A percentile compares a stretch with the other conserved stretches of the same genome.
Evolutionary conservation across 2,113 vertebrate species (phyloP).

Genomic region (Rostratula benghalensis): DNA sequence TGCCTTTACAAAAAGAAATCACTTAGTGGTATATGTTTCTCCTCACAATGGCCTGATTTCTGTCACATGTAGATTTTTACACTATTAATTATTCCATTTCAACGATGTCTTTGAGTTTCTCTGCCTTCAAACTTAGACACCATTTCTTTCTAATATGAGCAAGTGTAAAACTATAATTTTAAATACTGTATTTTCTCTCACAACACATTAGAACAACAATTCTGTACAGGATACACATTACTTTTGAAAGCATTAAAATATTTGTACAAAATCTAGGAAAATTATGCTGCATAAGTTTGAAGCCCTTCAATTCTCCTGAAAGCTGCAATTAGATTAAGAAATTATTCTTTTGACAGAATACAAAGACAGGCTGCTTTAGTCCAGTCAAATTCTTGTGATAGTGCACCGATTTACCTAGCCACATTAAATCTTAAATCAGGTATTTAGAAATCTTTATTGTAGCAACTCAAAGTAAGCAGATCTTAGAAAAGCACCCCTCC

Average conservation of each 20-base stretch:
- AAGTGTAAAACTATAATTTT: neutral
- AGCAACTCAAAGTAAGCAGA: neutral
- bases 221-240: neutral
- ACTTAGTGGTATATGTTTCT: neutral
- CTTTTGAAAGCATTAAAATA: neutral
- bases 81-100: neutral
- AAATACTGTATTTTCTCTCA: neutral
- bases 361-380: neutral
- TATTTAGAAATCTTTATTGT: neutral
- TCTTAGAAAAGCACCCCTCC: neutral
- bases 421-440: neutral
- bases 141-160: neutral
- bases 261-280: neutral
- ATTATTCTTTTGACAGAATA: neutral
- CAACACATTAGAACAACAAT: neutral
- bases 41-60: neutral
- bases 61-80: neutral
- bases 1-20: neutral
- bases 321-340: neutral
- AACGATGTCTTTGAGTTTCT: neutral
- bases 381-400: neutral
- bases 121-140: neutral
- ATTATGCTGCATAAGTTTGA: neutral
- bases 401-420: neutral
- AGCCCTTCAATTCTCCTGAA: neutral